A percentile compares a stretch with the other conserved stretches of the same genome.
Conservation (phyloP, 1,140 invertebrate species). For the Paralvinella palmiformis region DNA sequence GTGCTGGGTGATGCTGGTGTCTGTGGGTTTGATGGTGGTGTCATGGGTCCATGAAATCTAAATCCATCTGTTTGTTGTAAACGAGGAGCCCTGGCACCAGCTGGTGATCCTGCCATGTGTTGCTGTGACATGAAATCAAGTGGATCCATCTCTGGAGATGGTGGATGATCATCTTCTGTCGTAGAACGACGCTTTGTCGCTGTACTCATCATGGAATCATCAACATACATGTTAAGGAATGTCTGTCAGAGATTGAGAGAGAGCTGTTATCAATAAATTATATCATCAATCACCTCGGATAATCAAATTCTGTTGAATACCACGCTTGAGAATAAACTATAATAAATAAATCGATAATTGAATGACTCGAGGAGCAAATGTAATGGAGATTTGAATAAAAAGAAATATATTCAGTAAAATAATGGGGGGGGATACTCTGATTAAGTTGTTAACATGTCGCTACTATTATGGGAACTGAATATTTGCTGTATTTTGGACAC, state of each 20-base stretch:
- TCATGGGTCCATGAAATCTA: conserved; percentile 69
- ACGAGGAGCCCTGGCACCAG: conserved; percentile 5
- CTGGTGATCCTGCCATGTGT: conserved; percentile 59
- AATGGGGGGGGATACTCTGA: too few species aligned
- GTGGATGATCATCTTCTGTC: conserved; percentile 92
- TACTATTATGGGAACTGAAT: too few species aligned
- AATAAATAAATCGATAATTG: too few species aligned
- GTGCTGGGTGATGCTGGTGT: conserved; percentile 77
- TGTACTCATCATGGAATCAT: conserved; percentile 69
- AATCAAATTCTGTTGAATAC: too few species aligned
- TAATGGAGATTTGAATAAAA: too few species aligned
- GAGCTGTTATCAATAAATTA: too few species aligned
- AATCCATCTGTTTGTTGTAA: conserved; percentile 56
- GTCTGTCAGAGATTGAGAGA: conserved; percentile 53
- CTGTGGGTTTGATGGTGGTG: conserved; percentile 79
- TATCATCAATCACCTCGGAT: too few species aligned
- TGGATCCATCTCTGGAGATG: conserved; percentile 71
- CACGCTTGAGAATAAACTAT: too few species aligned
- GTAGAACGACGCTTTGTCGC: conserved; percentile 67
- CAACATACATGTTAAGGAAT: conserved; percentile 88
- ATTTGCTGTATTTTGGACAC: too few species aligned
- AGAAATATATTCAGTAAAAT: too few species aligned
- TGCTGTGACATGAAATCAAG: conserved; percentile 37
- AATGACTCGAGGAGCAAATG: too few species aligned
- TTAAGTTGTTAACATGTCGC: too few species aligned